Conservation (phyloP, 2,797 vertebrate genomes). For the Spea hammondii region DNA sequence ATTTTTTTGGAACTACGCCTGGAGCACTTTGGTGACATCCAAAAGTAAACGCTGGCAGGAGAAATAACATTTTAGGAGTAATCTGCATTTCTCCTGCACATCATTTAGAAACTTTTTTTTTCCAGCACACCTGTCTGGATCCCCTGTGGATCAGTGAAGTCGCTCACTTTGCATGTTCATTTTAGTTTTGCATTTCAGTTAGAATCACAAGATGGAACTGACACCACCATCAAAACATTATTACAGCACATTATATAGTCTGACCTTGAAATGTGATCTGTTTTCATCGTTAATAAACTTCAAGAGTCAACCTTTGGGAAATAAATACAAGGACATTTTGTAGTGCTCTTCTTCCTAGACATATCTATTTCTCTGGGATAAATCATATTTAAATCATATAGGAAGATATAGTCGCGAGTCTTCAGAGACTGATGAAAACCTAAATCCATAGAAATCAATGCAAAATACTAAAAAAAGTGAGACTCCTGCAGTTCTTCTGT, state of each 20-base stretch:
- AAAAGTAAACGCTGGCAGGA: not conserved
- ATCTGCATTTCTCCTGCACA: not conserved
- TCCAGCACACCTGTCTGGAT: conserved; percentile 6
- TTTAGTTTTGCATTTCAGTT: conserved; percentile 4
- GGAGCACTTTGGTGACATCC: not conserved
- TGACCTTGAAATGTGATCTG: conserved; percentile 35
- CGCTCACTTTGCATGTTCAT: not conserved
- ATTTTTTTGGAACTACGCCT: conserved; percentile 12
- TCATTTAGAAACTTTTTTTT: not conserved
- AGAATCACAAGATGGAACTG: conserved; percentile 6
- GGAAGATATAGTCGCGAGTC: too few relatives aligned
- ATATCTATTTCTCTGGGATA: not conserved
- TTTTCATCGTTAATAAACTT: conserved; percentile 19
- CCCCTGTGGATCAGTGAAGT: conserved; percentile 16
- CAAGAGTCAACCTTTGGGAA: not conserved
- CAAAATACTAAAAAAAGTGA: too few relatives aligned
- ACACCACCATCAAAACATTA: conserved; percentile 11
- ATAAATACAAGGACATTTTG: not conserved
- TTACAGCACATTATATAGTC: conserved; percentile 7
- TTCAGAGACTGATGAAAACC: too few relatives aligned
- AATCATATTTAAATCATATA: not conserved
- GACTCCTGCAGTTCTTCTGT: too few relatives aligned
- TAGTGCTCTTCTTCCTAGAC: conserved; percentile 18
- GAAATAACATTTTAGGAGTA: not conserved
- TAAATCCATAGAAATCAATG: too few relatives aligned